Evolutionary conservation across 2,797 vertebrate species (phyloP).

Genomic region (Ceryle rudis): DNA sequence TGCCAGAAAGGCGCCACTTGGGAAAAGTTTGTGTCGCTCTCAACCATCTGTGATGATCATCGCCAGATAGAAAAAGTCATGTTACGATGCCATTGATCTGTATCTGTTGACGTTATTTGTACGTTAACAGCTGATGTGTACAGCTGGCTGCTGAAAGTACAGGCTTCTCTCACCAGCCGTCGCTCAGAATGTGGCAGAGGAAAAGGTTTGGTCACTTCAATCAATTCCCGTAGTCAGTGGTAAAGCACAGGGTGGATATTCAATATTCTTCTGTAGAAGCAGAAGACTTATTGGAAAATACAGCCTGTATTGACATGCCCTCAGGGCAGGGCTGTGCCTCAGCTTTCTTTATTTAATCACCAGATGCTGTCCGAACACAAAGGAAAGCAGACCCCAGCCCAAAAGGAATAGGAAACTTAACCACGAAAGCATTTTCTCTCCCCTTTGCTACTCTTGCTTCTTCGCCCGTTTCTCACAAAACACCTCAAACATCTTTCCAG

Average conservation of each 20-base stretch:
- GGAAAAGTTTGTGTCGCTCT: conserved; percentile 20
- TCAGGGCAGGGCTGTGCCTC: not conserved
- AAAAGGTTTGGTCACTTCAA: not conserved
- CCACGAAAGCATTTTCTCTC: not conserved
- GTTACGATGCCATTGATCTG: conserved; percentile 41
- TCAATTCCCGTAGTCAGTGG: not conserved
- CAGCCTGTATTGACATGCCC: not conserved
- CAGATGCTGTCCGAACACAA: not conserved
- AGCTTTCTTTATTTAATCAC: not conserved
- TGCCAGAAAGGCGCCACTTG: conserved; percentile 31
- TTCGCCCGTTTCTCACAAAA: not conserved
- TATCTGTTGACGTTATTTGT: conserved; percentile 5
- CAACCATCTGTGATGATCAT: conserved; percentile 47
- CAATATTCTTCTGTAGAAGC: not conserved
- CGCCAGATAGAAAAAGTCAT: not conserved
- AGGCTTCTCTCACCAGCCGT: not conserved
- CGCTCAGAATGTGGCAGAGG: not conserved
- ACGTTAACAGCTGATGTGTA: conserved; percentile 2
- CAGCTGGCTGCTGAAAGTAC: conserved; percentile 21
- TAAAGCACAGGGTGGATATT: not conserved
- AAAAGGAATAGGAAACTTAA: not conserved
- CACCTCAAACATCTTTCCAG: not conserved
- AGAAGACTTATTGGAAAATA: not conserved
- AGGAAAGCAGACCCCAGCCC: not conserved
- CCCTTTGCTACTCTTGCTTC: not conserved